These are phyloP conservation scores for Drosophila sturtevanti DNA, from an alignment of 1,140 invertebrate genomes.

Conservation along the genomic window DNA sequence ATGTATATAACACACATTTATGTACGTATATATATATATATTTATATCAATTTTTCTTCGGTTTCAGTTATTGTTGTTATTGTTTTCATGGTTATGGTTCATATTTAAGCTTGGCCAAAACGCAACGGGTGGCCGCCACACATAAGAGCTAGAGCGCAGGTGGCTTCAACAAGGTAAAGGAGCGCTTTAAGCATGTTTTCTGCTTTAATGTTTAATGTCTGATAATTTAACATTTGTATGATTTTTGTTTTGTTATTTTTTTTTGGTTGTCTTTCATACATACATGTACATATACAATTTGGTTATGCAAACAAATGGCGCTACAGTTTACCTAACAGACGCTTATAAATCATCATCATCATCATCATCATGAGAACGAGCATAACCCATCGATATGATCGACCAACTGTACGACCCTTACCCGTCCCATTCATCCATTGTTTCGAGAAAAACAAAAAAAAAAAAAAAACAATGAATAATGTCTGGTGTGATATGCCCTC, in stretches of 20 bases:
- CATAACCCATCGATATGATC: constrained; percentile 53
- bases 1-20: not conserved
- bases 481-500: constrained; percentile 64
- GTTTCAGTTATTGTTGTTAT: constrained; percentile 21
- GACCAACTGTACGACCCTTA: not conserved
- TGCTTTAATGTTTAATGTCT: constrained; percentile 54
- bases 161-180: constrained; percentile 47
- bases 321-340: constrained; percentile 58
- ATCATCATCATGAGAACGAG: constrained; percentile 24
- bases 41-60: constrained; percentile 69
- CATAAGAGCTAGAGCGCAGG: constrained; percentile 45
- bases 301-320: constrained; percentile 74
- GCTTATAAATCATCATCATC: constrained; percentile 72
- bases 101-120: constrained; percentile 18
- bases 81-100: not conserved
- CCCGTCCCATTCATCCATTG: constrained; percentile 17
- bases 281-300: too few relatives aligned
- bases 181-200: constrained; percentile 54
- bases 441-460: constrained; percentile 9
- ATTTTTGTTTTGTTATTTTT: constrained; percentile 35
- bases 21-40: constrained; percentile 46
- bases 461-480: constrained; percentile 51
- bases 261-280: constrained; percentile 4
- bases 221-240: constrained; percentile 60
- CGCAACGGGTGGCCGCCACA: constrained; percentile 55